Evolutionary conservation across 2,888 invertebrate species (phyloP), one percentile per base, ranked within the genome.

Genomic region (Dicranocentrus wangi): DNA sequence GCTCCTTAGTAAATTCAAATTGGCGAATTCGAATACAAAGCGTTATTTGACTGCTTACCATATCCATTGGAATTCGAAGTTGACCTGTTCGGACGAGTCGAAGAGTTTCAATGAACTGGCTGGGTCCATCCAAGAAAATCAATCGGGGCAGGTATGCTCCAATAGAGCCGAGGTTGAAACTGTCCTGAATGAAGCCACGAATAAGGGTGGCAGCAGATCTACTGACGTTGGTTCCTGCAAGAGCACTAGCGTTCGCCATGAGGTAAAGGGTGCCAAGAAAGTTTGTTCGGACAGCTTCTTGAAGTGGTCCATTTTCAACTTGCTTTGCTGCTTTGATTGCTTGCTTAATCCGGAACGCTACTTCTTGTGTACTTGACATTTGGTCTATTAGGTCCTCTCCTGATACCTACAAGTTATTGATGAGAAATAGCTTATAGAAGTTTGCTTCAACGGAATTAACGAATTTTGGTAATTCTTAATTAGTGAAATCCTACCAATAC

Each of bases 91-190:
- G 72, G 55, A 84, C 63, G 17, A 86, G 81, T 39, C 84, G 51
- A 32, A 86, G 71, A 21, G 80, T 71, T 61, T 86, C 85, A 43
- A 86, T 83, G 69, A 86, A 86, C 61, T 86, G 86, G 39, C 76
- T 83, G 15, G 86, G 84, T 55, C 84, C 86, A 53, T 86, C 86
- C 65, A 86, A 72, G 70, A 86, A 85, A 58, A 86, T 75, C 15
- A 86, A 65, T 15, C 84, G 53, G 27, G 86, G 86, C 66, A 86
- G 66, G 76, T 86, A 85, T 1, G 61, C 79, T 8, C 81, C 81
- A 27, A 79, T 70, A 1, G 58, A 55, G 8, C 73, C 84, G 0
- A 85, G 60, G 23, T 72, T 69, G 72, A 85, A 84, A 2, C 72
- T 76, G 76, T 85, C 82, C 10, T 70, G 69, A 19, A 83, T 63